phyloP scores from a whole-genome alignment of 1,140 invertebrate genomes.

The Hesperophylax magnus region DNA sequence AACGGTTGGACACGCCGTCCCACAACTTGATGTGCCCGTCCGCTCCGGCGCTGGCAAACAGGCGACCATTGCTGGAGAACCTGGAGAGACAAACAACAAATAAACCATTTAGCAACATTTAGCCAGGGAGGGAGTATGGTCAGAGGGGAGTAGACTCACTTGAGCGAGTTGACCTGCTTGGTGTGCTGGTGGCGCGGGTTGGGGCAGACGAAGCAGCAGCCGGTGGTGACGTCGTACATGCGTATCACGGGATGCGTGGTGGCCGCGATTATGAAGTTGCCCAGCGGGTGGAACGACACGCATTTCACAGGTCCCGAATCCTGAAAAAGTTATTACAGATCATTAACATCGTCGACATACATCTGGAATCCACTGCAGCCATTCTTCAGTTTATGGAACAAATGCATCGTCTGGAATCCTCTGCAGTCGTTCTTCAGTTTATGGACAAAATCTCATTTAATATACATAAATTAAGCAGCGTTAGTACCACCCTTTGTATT shows the following conservation, averaged over 20 bases:
- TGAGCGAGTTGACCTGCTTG: conserved; percentile 87
- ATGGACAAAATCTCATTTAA: too few species aligned
- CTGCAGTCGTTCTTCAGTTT: too few species aligned
- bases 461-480: too few species aligned
- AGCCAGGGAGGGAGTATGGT: neutral
- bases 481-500: too few species aligned
- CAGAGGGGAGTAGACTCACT: neutral
- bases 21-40: conserved; percentile 97
- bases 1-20: conserved; percentile 96
- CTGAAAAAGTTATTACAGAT: conserved; percentile 67
- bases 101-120: too few species aligned
- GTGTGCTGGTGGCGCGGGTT: conserved; percentile 94
- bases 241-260: conserved; percentile 93
- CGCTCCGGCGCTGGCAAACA: conserved; percentile 92
- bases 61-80: conserved; percentile 83
- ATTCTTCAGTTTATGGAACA: too few species aligned
- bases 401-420: too few species aligned
- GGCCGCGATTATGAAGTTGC: conserved; percentile 94
- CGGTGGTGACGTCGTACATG: conserved; percentile 95
- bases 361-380: too few species aligned
- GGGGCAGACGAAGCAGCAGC: conserved; percentile 95
- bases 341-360: too few species aligned
- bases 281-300: conserved; percentile 94
- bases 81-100: conserved; percentile 60
- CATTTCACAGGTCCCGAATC: conserved; percentile 92